Evolutionary conservation across 2,797 vertebrate genomes (phyloP).

Genomic region (Lophius americanus): DNA sequence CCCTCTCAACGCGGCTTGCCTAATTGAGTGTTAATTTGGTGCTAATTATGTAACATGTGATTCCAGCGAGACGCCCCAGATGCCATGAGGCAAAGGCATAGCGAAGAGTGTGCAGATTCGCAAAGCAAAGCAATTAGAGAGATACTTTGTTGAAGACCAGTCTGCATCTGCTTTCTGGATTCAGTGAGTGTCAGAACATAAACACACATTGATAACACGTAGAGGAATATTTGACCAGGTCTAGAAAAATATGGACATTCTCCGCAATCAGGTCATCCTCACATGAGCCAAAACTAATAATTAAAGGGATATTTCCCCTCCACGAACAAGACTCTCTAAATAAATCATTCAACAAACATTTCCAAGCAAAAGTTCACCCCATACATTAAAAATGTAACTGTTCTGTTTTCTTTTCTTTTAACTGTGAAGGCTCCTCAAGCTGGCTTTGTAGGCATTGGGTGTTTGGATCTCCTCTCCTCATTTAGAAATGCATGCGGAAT

Average conservation of each 20-base stretch:
- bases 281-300: constrained; percentile 37
- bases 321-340: constrained; percentile 39
- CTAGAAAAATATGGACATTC: constrained; percentile 6
- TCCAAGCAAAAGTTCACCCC: constrained; percentile 37
- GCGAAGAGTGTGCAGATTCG: constrained; percentile 47
- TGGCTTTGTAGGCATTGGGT: constrained; percentile 22
- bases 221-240: constrained; percentile 22
- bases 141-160: background rate
- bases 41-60: constrained; percentile 79
- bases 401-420: constrained; percentile 18
- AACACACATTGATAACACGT: background rate
- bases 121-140: constrained; percentile 48
- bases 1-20: constrained; percentile 68
- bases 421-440: constrained; percentile 38
- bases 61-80: constrained; percentile 74
- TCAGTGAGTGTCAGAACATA: constrained; percentile 11
- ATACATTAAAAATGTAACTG: constrained; percentile 53
- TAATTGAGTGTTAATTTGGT: constrained; percentile 83
- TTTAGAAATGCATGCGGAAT: background rate
- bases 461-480: constrained; percentile 4
- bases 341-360: constrained; percentile 64
- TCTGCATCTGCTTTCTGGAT: constrained; percentile 42
- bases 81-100: constrained; percentile 63
- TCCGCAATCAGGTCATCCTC: constrained; percentile 23
- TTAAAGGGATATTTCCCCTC: constrained; percentile 51